A percentile compares a stretch with the other conserved stretches of the same genome.
phyloP scores from a whole-genome alignment of 2,888 invertebrate species.

The Saturnia japonica region DNA sequence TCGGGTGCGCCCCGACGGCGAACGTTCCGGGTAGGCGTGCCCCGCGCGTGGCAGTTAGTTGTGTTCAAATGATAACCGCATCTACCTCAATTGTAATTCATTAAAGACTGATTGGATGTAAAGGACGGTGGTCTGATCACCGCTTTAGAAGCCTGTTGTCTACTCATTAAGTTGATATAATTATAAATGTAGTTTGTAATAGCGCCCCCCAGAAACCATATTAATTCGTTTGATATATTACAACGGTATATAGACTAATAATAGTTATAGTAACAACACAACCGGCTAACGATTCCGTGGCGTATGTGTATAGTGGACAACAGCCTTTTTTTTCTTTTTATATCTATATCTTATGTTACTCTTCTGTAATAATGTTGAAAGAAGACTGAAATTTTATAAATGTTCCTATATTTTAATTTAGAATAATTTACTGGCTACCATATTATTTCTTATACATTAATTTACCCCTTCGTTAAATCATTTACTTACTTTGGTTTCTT shows the following conservation, averaged over 20 bases:
- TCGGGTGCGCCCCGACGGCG: constrained; percentile 31
- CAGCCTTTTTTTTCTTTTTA: constrained; percentile 60
- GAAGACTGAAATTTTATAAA: constrained; percentile 79
- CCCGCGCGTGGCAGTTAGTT: constrained; percentile 36
- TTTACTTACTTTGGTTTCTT: constrained; percentile 68
- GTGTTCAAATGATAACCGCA: constrained; percentile 65
- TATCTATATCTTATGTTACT: constrained; percentile 64
- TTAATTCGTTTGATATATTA: background rate
- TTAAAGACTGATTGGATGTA: constrained; percentile 73
- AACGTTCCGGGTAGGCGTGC: constrained; percentile 32
- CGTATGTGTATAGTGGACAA: constrained; percentile 59
- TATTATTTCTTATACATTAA: constrained; percentile 70
- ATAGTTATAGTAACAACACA: background rate
- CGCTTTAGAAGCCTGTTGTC: constrained; percentile 74
- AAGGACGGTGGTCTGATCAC: constrained; percentile 76
- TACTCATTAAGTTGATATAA: constrained; percentile 43
- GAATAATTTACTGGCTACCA: constrained; percentile 77
- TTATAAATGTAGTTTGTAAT: constrained; percentile 12
- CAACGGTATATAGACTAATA: background rate
- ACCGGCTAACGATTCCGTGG: background rate
- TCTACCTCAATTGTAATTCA: constrained; percentile 72
- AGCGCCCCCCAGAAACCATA: background rate
- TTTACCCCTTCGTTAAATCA: constrained; percentile 71
- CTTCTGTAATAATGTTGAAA: constrained; percentile 73
- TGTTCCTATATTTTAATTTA: constrained; percentile 82